Base-by-base conservation (phyloP, 2,797 vertebrate species). In the Epinephelus coioides region DNA sequence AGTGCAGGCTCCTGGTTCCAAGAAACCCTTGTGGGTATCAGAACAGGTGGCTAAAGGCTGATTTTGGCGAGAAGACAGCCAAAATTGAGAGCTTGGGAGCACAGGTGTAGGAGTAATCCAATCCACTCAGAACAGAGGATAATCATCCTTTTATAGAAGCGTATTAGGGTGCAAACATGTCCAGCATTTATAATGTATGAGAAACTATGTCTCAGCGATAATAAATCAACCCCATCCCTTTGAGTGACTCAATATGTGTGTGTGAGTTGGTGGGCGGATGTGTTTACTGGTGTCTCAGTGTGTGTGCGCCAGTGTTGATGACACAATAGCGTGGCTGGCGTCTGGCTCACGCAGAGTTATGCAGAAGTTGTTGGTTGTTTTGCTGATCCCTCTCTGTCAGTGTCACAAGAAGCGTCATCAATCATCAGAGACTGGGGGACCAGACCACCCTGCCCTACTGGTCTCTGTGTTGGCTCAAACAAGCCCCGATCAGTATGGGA, bases 301-400 rank as follows among this genome's bases (percentile, higher is more conserved):
- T 89, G 90, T 81, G 83, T 49, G 84, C 54, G 70, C 73, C 86
- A 81, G 81, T 61, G 82, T 67, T 82, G 82, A 88, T 90, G 93
- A 87, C 89, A 92, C 88, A 92, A 92, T 87, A 84, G 86, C 63
- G 67, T 67, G 81, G 90, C 85, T 91, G 88, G 92, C 85, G 82
- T 93, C 92, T 89, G 88, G 82, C 87, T 93, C 73, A 51, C 79
- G 87, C 84, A 53, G 89, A 93, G 94, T 86, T 89, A 91, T 90
- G 92, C 91, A 92, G 90, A 89, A 92, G 92, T 93, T 92, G 87
- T 91, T 89, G 90, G 91, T 94, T 95, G 91, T 93, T 94, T 89
- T 86, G 88, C 85, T 92, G 93, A 94, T 94, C 93, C 91, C 88
- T 81, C 79, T 82, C 85, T 93, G 92, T 93, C 93, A 93, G 89